These are phyloP conservation scores for Corella eumyota DNA, from an alignment of 23 tunicate species.

Conservation along the genomic window DNA sequence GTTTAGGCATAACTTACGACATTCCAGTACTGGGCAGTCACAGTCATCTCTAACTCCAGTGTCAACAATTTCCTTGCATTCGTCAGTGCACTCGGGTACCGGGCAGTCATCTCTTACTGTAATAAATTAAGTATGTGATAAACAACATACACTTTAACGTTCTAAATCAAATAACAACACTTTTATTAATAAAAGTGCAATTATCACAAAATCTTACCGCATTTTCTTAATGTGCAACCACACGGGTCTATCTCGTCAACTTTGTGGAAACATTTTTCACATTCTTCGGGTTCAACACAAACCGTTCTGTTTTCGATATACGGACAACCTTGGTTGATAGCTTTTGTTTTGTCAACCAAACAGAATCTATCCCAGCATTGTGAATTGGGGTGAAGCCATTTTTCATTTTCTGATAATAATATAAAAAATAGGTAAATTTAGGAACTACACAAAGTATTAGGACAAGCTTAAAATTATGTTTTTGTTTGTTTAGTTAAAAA, in stretches of 20 bases:
- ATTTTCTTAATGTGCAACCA: constrained; percentile 23
- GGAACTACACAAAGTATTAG: neutral
- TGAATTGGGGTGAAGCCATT: constrained; percentile 29
- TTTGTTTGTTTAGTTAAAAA: neutral
- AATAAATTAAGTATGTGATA: neutral
- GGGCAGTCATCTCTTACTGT: constrained; percentile 41
- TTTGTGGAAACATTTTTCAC: constrained; percentile 30
- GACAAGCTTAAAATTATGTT: neutral
- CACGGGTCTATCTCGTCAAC: constrained; percentile 34
- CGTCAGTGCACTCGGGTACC: constrained; percentile 21
- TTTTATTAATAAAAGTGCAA: no score
- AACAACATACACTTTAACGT: neutral
- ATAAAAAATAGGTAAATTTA: neutral
- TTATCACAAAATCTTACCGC: constrained; percentile 8
- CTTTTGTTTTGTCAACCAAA: constrained; percentile 17
- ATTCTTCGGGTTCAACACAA: constrained; percentile 35
- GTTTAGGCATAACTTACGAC: constrained; percentile 28
- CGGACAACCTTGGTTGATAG: constrained; percentile 33
- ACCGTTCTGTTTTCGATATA: constrained; percentile 36
- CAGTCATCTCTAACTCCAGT: constrained; percentile 28
- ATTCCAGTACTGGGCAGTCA: constrained; percentile 29
- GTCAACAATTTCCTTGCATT: constrained; percentile 37
- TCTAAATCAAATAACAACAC: no score
- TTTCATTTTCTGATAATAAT: constrained; percentile 4
- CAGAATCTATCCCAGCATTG: constrained; percentile 29